A percentile compares a stretch with the other conserved stretches of the same genome.
These are phyloP conservation scores for Dryadula phaetusa DNA, from an alignment of 2,888 invertebrate species.

Conservation along the genomic window DNA sequence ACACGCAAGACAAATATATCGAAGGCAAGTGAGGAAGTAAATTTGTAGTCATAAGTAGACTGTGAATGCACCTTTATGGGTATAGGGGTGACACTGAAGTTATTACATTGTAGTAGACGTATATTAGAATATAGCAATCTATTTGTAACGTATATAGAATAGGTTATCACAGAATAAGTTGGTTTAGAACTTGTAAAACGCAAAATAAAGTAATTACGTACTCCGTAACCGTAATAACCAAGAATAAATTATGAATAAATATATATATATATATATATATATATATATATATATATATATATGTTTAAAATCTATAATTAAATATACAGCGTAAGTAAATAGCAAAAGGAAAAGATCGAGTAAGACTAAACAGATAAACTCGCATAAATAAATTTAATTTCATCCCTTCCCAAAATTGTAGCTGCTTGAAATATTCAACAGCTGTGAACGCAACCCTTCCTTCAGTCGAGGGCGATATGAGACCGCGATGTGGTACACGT, in stretches of 20 bases:
- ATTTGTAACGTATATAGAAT: no score
- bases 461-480: slow-evolving; percentile 71
- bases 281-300: no score
- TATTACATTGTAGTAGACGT: slow-evolving; percentile 25
- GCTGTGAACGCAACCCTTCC: slow-evolving; percentile 82
- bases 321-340: slow-evolving; percentile 41
- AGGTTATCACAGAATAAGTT: neutral
- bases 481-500: slow-evolving; percentile 52
- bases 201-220: no score
- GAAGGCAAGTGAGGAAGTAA: slow-evolving; percentile 72
- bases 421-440: slow-evolving; percentile 82
- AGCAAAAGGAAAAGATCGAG: slow-evolving; percentile 45
- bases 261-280: no score
- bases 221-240: no score
- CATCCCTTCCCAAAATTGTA: slow-evolving; percentile 78
- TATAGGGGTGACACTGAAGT: slow-evolving; percentile 59
- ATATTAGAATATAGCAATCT: neutral
- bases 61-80: slow-evolving; percentile 75
- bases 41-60: slow-evolving; percentile 77
- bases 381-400: slow-evolving; percentile 83
- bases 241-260: no score
- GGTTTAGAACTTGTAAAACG: neutral
- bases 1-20: slow-evolving; percentile 80
- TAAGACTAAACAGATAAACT: slow-evolving; percentile 74
- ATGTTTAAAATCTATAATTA: neutral